phyloP scores from a whole-genome alignment of 2,113 vertebrate species.

The Ranitomeya imitator region DNA sequence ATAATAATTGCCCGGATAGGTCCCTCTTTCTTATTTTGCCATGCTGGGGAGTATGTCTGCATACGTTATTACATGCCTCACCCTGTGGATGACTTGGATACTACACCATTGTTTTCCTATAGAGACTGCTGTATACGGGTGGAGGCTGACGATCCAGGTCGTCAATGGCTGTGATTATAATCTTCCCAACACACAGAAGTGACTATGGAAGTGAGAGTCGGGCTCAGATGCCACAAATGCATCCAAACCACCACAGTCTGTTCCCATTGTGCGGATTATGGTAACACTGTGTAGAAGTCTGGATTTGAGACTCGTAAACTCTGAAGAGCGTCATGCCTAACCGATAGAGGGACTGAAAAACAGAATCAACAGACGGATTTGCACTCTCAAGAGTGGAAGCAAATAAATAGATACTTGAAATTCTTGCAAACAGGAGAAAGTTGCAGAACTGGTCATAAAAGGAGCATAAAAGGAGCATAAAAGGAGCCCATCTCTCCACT shows the following conservation, averaged over 20 bases:
- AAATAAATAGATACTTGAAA: slow-evolving; percentile 37
- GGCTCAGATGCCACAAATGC: background rate
- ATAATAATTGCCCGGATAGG: too few relatives aligned
- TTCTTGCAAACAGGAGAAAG: slow-evolving; percentile 45
- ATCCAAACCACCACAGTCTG: slow-evolving; percentile 7
- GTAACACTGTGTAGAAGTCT: background rate
- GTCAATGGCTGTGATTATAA: background rate
- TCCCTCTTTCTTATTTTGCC: too few relatives aligned
- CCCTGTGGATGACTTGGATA: background rate
- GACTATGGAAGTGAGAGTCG: background rate
- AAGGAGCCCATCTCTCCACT: background rate
- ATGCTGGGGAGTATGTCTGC: too few relatives aligned
- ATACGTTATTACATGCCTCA: too few relatives aligned
- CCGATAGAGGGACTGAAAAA: background rate
- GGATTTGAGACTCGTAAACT: background rate
- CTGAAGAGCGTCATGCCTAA: slow-evolving; percentile 5
- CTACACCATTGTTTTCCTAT: background rate
- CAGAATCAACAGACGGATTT: slow-evolving; percentile 11
- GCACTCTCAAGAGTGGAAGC: slow-evolving; percentile 1
- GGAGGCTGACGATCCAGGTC: background rate
- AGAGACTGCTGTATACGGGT: background rate
- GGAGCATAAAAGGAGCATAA: background rate
- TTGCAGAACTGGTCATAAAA: slow-evolving; percentile 28
- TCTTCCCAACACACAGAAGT: background rate
- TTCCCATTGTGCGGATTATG: background rate